Evolutionary conservation across 1,140 invertebrate species (phyloP).

Genomic region (Teleogryllus occipitalis): DNA sequence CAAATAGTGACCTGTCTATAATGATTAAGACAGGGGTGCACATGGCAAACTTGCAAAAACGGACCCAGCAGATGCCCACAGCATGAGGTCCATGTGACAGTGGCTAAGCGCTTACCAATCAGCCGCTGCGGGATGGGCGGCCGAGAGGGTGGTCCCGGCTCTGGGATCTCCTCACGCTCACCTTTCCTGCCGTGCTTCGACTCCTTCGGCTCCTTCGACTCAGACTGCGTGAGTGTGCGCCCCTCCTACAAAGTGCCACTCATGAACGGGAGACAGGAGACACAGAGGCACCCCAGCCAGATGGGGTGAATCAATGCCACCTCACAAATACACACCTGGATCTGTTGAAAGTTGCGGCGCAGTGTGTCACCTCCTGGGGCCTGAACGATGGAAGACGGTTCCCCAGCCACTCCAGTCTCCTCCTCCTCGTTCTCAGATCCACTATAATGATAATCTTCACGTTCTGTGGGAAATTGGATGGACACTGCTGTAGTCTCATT

Average conservation of each 20-base stretch:
- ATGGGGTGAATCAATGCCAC: neutral
- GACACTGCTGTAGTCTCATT: too few relatives aligned
- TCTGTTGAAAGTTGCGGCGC: conserved; percentile 93
- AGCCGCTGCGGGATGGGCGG: conserved; percentile 80
- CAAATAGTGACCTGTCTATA: too few relatives aligned
- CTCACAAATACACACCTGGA: conserved; percentile 50
- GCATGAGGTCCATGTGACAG: neutral
- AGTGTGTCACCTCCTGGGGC: conserved; percentile 83
- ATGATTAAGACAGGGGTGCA: too few relatives aligned
- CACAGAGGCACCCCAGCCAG: neutral
- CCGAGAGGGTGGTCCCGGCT: conserved; percentile 72
- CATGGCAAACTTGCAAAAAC: neutral
- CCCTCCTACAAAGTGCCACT: conserved; percentile 47
- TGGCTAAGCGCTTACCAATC: conserved; percentile 46
- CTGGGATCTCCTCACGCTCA: conserved; percentile 50
- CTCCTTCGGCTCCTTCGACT: conserved; percentile 30
- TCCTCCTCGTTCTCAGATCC: conserved; percentile 86
- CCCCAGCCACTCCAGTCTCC: conserved; percentile 71
- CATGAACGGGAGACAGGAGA: conserved; percentile 8
- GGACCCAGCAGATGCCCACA: neutral
- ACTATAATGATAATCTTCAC: conserved; percentile 66
- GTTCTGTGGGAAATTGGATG: conserved; percentile 27
- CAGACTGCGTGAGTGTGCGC: conserved; percentile 47
- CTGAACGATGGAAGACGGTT: conserved; percentile 83
- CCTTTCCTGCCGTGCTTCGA: conserved; percentile 33